Evolutionary conservation across 2,113 vertebrate genomes (phyloP), one percentile per base, ranked within the genome.

Genomic region (Heterocephalus glaber): DNA sequence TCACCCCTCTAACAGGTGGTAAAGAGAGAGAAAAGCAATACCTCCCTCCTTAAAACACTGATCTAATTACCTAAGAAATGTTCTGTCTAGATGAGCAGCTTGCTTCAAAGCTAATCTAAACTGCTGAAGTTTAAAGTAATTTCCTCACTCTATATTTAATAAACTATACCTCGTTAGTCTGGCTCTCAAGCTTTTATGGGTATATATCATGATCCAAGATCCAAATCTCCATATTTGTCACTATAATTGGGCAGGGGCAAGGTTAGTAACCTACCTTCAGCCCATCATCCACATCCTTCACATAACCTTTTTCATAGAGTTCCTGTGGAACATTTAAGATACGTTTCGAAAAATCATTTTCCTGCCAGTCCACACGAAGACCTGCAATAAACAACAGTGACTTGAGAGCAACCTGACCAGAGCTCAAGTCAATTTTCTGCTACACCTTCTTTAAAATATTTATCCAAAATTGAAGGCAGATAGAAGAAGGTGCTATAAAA

Each of bases 331-430:
- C 99, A 16, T 97, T 99, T 98, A 99, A 97, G 70, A 99, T 98
- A 4, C 98, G 98, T 96, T 99, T 99, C 95, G 99, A 99, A 92
- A 99, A 98, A 58, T 99, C 98, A n/a, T 86, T 98, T 66, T 99
- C 99, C 2, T 99, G 98, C 99, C 99, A 99, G 72, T 99, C 99
- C 80, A 99, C 99, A 10, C 97, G 99, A 70, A 99, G 98, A n/a
- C 99, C 99, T 99, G 97, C 1, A 98, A 98, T 0, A 96, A 1
- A 98, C 28, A 89, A 89, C 30, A 92, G 0, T 80, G 56, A 89
- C 66, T 84, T 80, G 12, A 92, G 35, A 33, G 33, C n/a, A 86
- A 38, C 38, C 76, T 58, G 56, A 54, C 8, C 38, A 89, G 17
- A 77, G 2, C 41, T 89, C 8, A 41, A 83, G 19, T 74, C 41